phyloP scores from a whole-genome alignment of 2,888 invertebrate species.

The Eupithecia vulgata region DNA sequence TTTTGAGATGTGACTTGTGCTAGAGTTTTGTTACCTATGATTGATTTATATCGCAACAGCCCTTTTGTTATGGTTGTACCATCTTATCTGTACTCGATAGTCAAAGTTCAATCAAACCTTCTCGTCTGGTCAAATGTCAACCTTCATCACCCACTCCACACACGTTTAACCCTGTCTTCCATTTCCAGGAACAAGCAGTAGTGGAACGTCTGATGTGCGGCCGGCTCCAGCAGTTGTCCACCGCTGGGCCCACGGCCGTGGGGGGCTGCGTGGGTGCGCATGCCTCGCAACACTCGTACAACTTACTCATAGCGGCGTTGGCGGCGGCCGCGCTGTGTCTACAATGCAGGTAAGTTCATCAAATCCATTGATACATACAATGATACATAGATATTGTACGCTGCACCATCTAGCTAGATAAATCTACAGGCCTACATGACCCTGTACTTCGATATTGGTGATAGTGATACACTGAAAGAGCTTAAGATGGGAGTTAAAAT shows the following conservation, averaged over 20 bases:
- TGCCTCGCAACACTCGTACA: conserved; percentile 54
- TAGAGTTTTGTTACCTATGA: too few species aligned
- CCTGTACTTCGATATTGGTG: too few species aligned
- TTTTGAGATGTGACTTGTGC: too few species aligned
- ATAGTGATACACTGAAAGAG: too few species aligned
- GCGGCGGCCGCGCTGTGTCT: conserved; percentile 67
- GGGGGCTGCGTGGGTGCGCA: conserved; percentile 48
- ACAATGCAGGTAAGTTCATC: conserved; percentile 62
- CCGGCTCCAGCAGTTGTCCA: conserved; percentile 48
- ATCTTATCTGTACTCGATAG: too few species aligned
- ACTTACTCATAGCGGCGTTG: conserved; percentile 64
- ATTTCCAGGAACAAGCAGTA: conserved; percentile 68
- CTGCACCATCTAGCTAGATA: not conserved
- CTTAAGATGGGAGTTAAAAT: too few species aligned
- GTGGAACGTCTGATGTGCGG: conserved; percentile 71
- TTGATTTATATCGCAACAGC: too few species aligned
- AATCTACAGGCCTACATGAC: too few species aligned
- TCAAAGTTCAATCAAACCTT: too few species aligned
- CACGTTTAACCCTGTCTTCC: not conserved
- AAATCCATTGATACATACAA: too few species aligned
- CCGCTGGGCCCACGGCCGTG: conserved; percentile 41
- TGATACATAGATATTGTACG: not conserved
- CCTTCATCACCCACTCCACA: not conserved
- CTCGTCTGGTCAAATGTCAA: not conserved
- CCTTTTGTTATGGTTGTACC: too few species aligned